A percentile compares a stretch with the other conserved stretches of the same genome.
Conservation (phyloP, 2,888 invertebrate species). For the Ptychoptera albimana region DNA sequence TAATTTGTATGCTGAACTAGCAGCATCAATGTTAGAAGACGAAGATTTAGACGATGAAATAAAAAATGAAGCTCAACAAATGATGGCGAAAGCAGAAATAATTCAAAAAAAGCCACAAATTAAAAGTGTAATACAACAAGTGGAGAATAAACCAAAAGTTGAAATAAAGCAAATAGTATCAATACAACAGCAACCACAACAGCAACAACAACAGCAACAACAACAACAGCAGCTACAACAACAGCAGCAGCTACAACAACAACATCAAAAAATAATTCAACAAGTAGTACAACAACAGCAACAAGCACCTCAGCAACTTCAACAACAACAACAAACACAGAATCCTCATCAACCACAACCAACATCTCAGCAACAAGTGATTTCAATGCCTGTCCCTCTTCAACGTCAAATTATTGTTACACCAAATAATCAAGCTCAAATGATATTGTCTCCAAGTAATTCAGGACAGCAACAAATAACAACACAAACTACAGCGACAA, state of each 20-base stretch:
- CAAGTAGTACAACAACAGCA: neutral
- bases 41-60: constrained; percentile 40
- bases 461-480: constrained; percentile 1
- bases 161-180: neutral
- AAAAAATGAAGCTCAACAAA: neutral
- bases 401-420: constrained; percentile 26
- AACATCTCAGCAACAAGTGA: constrained; percentile 23
- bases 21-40: constrained; percentile 69
- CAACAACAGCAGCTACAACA: constrained; percentile 4
- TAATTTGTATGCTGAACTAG: constrained; percentile 69
- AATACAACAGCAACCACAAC: constrained; percentile 14
- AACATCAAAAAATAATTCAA: too few species aligned
- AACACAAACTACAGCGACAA: constrained; percentile 23
- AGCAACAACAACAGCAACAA: constrained; percentile 4
- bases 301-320: constrained; percentile 11
- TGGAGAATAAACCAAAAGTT: too few species aligned
- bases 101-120: neutral
- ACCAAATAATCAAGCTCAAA: constrained; percentile 18
- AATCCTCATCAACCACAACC: constrained; percentile 14
- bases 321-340: constrained; percentile 13
- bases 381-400: constrained; percentile 18
- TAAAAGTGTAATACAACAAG: neutral
- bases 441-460: constrained; percentile 13
- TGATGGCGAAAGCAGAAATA: constrained; percentile 11
- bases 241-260: constrained; percentile 12